These are phyloP conservation scores for Dysidea cf. avara DNA, from an alignment of 37 sponge, comb jelly and placozoan genomes.

Conservation along the genomic window DNA sequence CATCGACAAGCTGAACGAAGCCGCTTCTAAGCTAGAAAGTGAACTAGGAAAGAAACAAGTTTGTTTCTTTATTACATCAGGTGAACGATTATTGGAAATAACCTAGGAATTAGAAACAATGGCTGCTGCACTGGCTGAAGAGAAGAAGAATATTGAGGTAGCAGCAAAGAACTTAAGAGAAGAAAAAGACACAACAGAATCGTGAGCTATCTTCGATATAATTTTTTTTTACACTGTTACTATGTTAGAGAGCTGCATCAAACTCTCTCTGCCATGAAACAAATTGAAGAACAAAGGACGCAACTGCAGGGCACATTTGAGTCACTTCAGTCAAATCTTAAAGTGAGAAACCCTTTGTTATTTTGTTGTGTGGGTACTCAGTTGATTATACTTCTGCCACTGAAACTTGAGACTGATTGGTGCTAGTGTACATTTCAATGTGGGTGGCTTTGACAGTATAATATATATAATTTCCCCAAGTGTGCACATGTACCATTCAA, in stretches of 20 bases:
- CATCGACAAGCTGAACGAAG: slow-evolving; percentile 78
- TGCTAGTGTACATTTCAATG: too few relatives aligned
- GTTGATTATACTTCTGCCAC: too few relatives aligned
- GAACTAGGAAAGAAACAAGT: slow-evolving; percentile 85
- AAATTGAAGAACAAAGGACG: slow-evolving; percentile 78
- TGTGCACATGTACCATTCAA: too few relatives aligned
- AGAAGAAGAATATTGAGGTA: slow-evolving; percentile 72
- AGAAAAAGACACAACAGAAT: slow-evolving; percentile 75
- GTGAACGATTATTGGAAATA: too few relatives aligned
- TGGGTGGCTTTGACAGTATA: too few relatives aligned
- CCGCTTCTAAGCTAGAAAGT: slow-evolving; percentile 73
- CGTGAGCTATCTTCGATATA: slow-evolving; percentile 46
- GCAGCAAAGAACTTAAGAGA: slow-evolving; percentile 67
- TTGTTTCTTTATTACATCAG: not conserved
- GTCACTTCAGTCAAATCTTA: slow-evolving; percentile 39
- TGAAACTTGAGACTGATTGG: too few relatives aligned
- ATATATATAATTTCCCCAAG: too few relatives aligned
- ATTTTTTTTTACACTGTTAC: not conserved
- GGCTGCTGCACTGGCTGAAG: slow-evolving; percentile 69
- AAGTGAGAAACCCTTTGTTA: slow-evolving; percentile 33
- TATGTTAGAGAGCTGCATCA: slow-evolving; percentile 74
- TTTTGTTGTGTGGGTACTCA: too few relatives aligned
- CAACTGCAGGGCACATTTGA: slow-evolving; percentile 33
- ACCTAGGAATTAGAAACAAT: slow-evolving; percentile 68
- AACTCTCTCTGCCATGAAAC: slow-evolving; percentile 69